These are phyloP conservation scores for Agrypnia vestita DNA, from an alignment of 1,140 invertebrate genomes.

Conservation along the genomic window DNA sequence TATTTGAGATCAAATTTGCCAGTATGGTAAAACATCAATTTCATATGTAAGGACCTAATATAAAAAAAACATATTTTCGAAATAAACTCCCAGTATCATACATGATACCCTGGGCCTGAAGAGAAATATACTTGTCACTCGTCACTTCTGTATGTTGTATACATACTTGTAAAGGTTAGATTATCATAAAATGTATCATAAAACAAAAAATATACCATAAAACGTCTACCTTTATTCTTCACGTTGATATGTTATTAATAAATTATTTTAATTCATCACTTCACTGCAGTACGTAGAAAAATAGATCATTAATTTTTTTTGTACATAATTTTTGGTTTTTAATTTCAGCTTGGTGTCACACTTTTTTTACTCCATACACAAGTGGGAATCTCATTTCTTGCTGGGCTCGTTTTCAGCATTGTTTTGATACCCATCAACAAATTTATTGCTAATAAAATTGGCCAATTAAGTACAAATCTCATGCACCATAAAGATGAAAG, in stretches of 20 bases:
- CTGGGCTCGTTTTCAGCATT: constrained; percentile 90
- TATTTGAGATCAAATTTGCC: no score
- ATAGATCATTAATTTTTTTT: background rate
- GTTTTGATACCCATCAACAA: constrained; percentile 97
- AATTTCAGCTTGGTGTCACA: constrained; percentile 84
- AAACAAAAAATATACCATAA: no score
- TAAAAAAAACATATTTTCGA: no score
- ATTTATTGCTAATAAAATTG: constrained; percentile 92
- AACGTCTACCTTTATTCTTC: background rate
- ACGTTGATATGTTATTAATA: background rate
- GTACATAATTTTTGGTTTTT: constrained; percentile 22
- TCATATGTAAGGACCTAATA: no score
- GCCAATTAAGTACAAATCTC: constrained; percentile 86
- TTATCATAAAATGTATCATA: no score
- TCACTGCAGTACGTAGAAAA: no score
- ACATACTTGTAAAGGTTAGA: no score
- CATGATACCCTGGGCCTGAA: no score
- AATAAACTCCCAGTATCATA: no score
- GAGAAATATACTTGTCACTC: no score
- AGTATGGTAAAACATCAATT: no score
- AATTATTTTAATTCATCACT: background rate
- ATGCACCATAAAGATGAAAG: constrained; percentile 95
- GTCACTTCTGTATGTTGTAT: no score
- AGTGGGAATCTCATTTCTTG: constrained; percentile 92
- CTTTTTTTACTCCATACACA: constrained; percentile 89